Evolutionary conservation across 2,113 vertebrate species (phyloP).

Genomic region (Protobothrops flavoviridis): DNA sequence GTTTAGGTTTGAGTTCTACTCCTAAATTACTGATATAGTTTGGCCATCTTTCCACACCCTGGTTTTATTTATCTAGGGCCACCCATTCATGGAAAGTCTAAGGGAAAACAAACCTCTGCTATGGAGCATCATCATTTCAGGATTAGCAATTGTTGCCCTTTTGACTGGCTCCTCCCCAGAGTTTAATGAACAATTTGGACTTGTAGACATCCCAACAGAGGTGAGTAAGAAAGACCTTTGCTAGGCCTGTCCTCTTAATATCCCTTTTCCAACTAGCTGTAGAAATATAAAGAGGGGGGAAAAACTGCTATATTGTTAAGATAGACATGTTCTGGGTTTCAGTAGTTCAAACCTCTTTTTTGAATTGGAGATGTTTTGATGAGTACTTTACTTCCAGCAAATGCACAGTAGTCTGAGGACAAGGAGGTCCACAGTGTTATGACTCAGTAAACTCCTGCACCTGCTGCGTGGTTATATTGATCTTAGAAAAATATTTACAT

Average conservation of each 20-base stretch:
- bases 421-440: background rate
- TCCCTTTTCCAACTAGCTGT: background rate
- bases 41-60: background rate
- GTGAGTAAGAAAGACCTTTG: slow-evolving; percentile 58
- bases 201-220: slow-evolving; percentile 93
- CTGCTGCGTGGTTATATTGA: too few species aligned
- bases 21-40: background rate
- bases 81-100: slow-evolving; percentile 95
- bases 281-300: background rate
- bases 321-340: background rate
- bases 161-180: slow-evolving; percentile 89
- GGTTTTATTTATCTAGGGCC: slow-evolving; percentile 74
- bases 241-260: accelerated
- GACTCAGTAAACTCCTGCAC: background rate
- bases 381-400: background rate
- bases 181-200: slow-evolving; percentile 91
- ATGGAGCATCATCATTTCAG: slow-evolving; percentile 88
- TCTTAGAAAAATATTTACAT: background rate
- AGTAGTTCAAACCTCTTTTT: background rate
- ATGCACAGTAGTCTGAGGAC: background rate
- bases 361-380: background rate
- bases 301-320: background rate
- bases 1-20: background rate
- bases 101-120: slow-evolving; percentile 88
- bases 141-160: slow-evolving; percentile 83